Evolutionary conservation across 2,113 vertebrate genomes (phyloP), one percentile per base, ranked within the genome.

Genomic region (Synodontis membranacea): DNA sequence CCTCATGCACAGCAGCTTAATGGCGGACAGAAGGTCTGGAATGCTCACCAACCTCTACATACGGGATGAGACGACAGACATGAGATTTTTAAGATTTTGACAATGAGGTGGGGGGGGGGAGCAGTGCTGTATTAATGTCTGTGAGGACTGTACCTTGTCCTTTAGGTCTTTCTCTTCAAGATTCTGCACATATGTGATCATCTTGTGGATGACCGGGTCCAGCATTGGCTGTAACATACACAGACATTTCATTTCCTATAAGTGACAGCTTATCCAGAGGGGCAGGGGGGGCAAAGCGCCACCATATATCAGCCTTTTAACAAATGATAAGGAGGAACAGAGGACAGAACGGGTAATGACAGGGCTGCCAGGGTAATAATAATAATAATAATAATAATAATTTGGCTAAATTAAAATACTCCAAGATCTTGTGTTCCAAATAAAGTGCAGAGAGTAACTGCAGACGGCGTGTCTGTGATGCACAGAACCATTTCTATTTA

Each of bases 111-210:
- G 15, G 17, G 50, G 19, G 5, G 14, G 1, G 14, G 11, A 25
- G 11, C 39, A 46, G 39, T 48, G 44, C 78, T 10, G 10, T 4
- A 52, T 68, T 4, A 10, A 8, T 64, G 80, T 7, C 4, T 5
- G 28, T 60, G 37, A 34, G 23, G 56, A 31, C 12, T 74, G 11
- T 94, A 98, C 98, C 97, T 99, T 99, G 93, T 99, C 98, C 94
- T 99, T 99, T n/a, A 99, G 95, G 93, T 99, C 98, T 91, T 99
- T 99, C 91, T 99, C 98, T 92, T 99, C 98, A 78, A 99, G 96
- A 66, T 97, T 98, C 93, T 99, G 97, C 60, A 99, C 97, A 82
- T 99, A 99, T 64, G 96, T 97, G 91, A 99, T 98, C 92, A 98
- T 98, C 92, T 97, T 99, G 89, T 98, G 98, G 92, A 99, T 99